Percentiles rank a stretch among this genome's conserved stretches.
phyloP scores from a whole-genome alignment of 2,888 invertebrate genomes.

The Pilophorus perplexus region DNA sequence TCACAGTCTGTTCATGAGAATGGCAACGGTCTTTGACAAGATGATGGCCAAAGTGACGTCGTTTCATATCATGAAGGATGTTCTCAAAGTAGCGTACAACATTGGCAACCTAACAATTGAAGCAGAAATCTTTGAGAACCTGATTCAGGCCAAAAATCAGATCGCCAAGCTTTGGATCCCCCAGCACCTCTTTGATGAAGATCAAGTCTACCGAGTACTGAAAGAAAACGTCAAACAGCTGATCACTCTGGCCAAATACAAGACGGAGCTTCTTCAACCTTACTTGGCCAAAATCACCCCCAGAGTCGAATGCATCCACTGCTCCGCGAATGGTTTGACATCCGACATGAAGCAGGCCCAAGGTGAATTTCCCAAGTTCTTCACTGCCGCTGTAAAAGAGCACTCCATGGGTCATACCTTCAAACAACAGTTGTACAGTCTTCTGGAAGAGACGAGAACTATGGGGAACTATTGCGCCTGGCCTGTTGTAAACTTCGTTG shows the following conservation, averaged over 20 bases:
- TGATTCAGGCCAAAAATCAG: conserved; percentile 3
- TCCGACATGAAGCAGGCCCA: not conserved
- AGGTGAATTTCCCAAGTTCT: conserved; percentile 2
- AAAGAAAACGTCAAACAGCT: conserved; percentile 2
- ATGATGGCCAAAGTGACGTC: not conserved
- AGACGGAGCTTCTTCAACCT: not conserved
- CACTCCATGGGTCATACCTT: not conserved
- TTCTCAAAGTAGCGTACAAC: conserved; percentile 18
- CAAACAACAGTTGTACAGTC: not conserved
- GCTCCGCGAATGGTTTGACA: conserved; percentile 1
- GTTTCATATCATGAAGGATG: conserved; percentile 1
- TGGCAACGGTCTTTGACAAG: not conserved
- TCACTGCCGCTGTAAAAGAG: not conserved
- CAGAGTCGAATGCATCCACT: conserved; percentile 9
- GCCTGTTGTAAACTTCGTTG: not conserved
- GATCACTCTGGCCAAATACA: not conserved
- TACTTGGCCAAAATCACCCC: conserved; percentile 21
- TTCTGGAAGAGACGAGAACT: not conserved
- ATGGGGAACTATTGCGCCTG: not conserved
- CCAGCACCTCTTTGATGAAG: conserved; percentile 6
- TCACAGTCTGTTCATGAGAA: not conserved
- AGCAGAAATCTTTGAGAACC: conserved; percentile 2
- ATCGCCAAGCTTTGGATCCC: conserved; percentile 19
- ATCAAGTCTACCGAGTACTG: not conserved
- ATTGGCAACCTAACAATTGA: not conserved